A percentile compares a stretch with the other conserved stretches of the same genome.
Evolutionary conservation across 2,797 vertebrate species (phyloP).

Genomic region (Sarcoramphus papa): DNA sequence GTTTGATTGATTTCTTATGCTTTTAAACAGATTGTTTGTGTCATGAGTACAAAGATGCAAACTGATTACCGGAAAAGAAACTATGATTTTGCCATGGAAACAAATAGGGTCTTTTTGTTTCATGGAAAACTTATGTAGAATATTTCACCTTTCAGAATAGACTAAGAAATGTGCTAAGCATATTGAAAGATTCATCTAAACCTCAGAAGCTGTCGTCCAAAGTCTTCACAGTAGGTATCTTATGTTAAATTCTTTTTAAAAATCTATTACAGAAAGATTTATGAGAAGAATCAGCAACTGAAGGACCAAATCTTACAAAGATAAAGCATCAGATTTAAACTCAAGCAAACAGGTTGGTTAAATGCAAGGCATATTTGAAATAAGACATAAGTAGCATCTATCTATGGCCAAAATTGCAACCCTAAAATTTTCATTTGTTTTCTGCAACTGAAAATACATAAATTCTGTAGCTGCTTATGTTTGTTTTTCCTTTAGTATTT

Average conservation of each 20-base stretch:
- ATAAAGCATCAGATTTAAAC: neutral
- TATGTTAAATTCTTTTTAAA: neutral
- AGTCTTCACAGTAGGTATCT: neutral
- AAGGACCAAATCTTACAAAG: neutral
- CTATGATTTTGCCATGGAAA: conserved; percentile 11
- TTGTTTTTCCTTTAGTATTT: neutral
- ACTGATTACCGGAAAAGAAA: neutral
- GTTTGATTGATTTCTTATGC: neutral
- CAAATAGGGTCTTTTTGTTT: neutral
- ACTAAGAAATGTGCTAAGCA: neutral
- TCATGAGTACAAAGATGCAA: neutral
- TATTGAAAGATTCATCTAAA: neutral
- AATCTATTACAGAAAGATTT: neutral
- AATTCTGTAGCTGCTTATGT: neutral
- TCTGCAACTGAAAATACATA: neutral
- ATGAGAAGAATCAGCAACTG: neutral
- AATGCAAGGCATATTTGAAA: neutral
- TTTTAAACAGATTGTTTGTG: neutral
- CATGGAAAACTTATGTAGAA: neutral
- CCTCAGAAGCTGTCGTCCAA: neutral
- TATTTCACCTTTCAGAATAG: neutral
- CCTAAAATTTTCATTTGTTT: neutral
- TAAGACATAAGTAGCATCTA: neutral
- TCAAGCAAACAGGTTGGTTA: neutral
- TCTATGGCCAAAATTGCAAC: neutral